Conservation (phyloP, 1,140 invertebrate species). For the Stenopsyche tienmushanensis region DNA sequence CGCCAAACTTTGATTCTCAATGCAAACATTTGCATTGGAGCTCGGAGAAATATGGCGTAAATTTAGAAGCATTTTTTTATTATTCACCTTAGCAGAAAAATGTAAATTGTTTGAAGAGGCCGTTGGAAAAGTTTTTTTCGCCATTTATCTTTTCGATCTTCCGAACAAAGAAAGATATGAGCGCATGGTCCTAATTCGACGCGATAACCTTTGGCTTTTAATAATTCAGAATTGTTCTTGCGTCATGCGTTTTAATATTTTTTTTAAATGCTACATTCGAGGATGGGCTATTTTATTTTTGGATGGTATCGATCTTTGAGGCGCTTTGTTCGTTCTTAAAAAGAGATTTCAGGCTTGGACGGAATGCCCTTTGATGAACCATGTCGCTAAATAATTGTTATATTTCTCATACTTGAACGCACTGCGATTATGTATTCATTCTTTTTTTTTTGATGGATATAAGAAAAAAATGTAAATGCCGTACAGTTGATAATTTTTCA, state of each 20-base stretch:
- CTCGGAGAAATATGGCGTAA: background rate
- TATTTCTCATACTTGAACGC: too few relatives aligned
- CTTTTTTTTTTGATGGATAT: too few relatives aligned
- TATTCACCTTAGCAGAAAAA: background rate
- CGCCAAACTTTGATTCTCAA: background rate
- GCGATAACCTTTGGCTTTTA: background rate
- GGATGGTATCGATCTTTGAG: too few relatives aligned
- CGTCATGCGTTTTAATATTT: background rate
- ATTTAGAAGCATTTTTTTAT: background rate
- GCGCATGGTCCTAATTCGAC: background rate
- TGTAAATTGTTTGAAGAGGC: background rate
- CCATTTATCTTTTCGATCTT: background rate
- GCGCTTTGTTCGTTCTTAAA: too few relatives aligned
- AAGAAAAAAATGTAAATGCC: too few relatives aligned
- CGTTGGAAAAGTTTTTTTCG: background rate
- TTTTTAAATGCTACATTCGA: too few relatives aligned
- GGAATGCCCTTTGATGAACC: too few relatives aligned
- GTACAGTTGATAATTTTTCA: too few relatives aligned
- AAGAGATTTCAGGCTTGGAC: too few relatives aligned
- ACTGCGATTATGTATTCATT: too few relatives aligned
- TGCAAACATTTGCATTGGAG: background rate
- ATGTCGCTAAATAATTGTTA: too few relatives aligned
- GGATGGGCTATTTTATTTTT: too few relatives aligned
- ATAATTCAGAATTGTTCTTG: background rate
- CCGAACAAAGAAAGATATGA: background rate